phyloP scores from a whole-genome alignment of 1,140 invertebrate genomes.

The Euglossa dilemma region DNA sequence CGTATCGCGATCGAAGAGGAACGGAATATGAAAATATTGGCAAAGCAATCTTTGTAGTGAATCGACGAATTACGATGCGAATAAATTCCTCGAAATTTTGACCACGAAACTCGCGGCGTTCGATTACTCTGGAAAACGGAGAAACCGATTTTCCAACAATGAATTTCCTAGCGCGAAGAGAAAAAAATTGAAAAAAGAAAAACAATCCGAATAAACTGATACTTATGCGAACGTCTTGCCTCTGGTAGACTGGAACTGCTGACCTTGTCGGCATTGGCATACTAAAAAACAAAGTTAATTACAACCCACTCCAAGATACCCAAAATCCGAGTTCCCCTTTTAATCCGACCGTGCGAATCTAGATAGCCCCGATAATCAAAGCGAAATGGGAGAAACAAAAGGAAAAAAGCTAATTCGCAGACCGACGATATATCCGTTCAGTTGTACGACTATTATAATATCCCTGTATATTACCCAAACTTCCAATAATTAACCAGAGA shows the following conservation, averaged over 20 bases:
- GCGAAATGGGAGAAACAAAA: background rate
- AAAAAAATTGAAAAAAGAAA: background rate
- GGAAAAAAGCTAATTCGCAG: background rate
- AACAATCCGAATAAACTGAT: background rate
- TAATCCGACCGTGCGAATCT: no score
- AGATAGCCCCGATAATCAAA: background rate
- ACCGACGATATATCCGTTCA: no score
- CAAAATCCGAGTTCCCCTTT: background rate
- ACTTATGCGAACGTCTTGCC: slow-evolving; percentile 40
- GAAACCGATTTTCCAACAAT: no score
- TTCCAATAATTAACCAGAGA: background rate
- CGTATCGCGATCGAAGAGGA: background rate
- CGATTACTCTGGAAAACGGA: no score
- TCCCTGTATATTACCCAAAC: background rate
- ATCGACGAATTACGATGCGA: no score
- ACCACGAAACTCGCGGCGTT: no score
- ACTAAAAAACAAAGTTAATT: slow-evolving; percentile 3
- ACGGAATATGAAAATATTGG: no score
- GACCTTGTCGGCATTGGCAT: background rate
- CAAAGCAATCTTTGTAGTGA: no score
- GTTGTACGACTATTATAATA: background rate
- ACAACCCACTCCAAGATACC: background rate
- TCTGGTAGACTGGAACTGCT: slow-evolving; percentile 29
- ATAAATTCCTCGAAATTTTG: no score
- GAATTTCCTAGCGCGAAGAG: background rate